A percentile compares a stretch with the other conserved stretches of the same genome.
Evolutionary conservation across 2,797 vertebrate genomes (phyloP).

Genomic region (Crocodylus rhombifer): DNA sequence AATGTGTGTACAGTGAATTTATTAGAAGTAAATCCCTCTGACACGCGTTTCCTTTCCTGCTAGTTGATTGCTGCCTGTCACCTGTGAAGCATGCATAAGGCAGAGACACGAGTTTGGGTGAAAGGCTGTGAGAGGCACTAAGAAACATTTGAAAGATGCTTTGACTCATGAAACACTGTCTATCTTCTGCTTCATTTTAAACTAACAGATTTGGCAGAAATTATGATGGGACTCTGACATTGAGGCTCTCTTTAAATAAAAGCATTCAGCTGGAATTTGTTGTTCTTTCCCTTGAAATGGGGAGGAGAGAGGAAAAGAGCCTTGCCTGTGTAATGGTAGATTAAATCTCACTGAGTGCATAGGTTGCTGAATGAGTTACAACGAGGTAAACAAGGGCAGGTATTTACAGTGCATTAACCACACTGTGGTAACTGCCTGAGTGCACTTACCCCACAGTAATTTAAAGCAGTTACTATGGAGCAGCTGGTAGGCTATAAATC

Average conservation of each 20-base stretch:
- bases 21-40: slow-evolving; percentile 64
- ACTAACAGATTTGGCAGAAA: slow-evolving; percentile 19
- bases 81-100: slow-evolving; percentile 32
- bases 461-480: too few relatives aligned
- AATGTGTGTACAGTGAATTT: slow-evolving; percentile 66
- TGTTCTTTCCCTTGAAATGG: slow-evolving; percentile 15
- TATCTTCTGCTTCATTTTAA: slow-evolving; percentile 33
- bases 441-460: too few relatives aligned
- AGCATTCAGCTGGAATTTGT: slow-evolving; percentile 38
- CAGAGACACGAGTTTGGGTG: slow-evolving; percentile 2
- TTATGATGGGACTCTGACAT: slow-evolving; percentile 39
- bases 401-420: too few relatives aligned
- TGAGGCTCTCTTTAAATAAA: slow-evolving; percentile 39
- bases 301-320: background rate
- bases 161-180: background rate
- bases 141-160: background rate
- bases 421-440: too few relatives aligned
- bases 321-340: background rate
- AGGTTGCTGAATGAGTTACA: slow-evolving; percentile 12
- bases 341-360: slow-evolving; percentile 2
- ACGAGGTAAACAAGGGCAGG: background rate
- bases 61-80: slow-evolving; percentile 52
- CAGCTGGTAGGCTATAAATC: too few relatives aligned
- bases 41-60: slow-evolving; percentile 47
- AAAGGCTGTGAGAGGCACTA: background rate